phyloP scores from a whole-genome alignment of 2,888 invertebrate genomes.

The Clivina fossor region DNA sequence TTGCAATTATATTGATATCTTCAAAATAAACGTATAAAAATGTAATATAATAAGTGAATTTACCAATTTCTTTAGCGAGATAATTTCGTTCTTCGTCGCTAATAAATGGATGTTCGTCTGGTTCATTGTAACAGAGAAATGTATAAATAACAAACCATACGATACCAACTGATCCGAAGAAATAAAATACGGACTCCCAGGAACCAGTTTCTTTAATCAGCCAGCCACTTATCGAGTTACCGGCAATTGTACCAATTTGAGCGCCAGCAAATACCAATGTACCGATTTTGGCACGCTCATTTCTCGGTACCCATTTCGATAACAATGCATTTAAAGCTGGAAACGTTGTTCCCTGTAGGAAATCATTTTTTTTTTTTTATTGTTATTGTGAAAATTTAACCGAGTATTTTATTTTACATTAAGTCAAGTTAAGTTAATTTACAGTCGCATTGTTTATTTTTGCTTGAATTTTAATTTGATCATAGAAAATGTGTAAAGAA shows the following conservation, averaged over 20 bases:
- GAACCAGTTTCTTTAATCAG: constrained; percentile 66
- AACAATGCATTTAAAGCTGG: constrained; percentile 81
- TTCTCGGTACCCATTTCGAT: constrained; percentile 78
- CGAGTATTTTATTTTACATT: too few species aligned
- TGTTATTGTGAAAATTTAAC: too few species aligned
- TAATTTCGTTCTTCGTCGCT: constrained; percentile 70
- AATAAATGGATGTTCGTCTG: constrained; percentile 73
- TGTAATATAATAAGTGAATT: too few species aligned
- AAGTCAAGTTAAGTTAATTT: too few species aligned
- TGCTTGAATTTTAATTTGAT: too few species aligned
- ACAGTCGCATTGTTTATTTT: too few species aligned
- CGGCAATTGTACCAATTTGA: constrained; percentile 68
- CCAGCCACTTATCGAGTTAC: constrained; percentile 67
- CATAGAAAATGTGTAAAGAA: too few species aligned
- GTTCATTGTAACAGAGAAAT: constrained; percentile 57
- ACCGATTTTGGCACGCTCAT: constrained; percentile 76
- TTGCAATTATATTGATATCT: too few species aligned
- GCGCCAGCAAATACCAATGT: constrained; percentile 79
- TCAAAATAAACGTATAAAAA: too few species aligned
- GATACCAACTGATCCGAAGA: constrained; percentile 75
- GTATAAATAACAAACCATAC: constrained; percentile 64
- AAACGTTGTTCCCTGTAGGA: constrained; percentile 73
- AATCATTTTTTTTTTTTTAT: too few species aligned
- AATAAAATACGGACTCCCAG: constrained; percentile 79
- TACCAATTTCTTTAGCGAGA: constrained; percentile 65